Conservation (phyloP, 2,797 vertebrate genomes). For the Pelobates cultripes region DNA sequence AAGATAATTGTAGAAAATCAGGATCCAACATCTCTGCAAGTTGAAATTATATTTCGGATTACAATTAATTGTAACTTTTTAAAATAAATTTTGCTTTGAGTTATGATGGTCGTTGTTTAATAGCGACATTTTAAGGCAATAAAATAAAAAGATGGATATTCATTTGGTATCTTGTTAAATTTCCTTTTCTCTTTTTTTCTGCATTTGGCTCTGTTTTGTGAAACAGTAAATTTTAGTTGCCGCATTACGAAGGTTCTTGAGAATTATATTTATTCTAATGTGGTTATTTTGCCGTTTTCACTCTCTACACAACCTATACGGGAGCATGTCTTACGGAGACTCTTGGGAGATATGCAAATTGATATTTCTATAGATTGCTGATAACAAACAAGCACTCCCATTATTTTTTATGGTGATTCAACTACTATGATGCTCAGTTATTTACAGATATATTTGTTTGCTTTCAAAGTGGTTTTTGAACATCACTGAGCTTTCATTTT, state of each 20-base stretch:
- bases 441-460: too few relatives aligned
- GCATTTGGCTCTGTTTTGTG: slow-evolving; percentile 11
- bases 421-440: too few relatives aligned
- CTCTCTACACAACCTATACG: too few relatives aligned
- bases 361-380: too few relatives aligned
- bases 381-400: too few relatives aligned
- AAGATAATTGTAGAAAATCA: slow-evolving; percentile 47
- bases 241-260: not conserved
- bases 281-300: too few relatives aligned
- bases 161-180: slow-evolving; percentile 39
- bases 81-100: slow-evolving; percentile 24
- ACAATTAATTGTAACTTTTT: slow-evolving; percentile 38
- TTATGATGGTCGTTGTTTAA: slow-evolving; percentile 20
- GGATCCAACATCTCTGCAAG: slow-evolving; percentile 14
- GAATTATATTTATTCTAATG: too few relatives aligned
- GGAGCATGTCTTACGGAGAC: too few relatives aligned
- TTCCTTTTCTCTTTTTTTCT: not conserved
- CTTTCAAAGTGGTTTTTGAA: too few relatives aligned
- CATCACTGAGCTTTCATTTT: too few relatives aligned
- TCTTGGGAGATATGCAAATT: too few relatives aligned
- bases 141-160: slow-evolving; percentile 16
- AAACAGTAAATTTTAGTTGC: slow-evolving; percentile 27
- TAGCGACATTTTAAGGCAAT: slow-evolving; percentile 20
- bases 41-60: slow-evolving; percentile 38
- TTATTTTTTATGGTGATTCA: too few relatives aligned